These are phyloP conservation scores for Bucorvus abyssinicus DNA, from an alignment of 2,797 vertebrate species.

Conservation along the genomic window DNA sequence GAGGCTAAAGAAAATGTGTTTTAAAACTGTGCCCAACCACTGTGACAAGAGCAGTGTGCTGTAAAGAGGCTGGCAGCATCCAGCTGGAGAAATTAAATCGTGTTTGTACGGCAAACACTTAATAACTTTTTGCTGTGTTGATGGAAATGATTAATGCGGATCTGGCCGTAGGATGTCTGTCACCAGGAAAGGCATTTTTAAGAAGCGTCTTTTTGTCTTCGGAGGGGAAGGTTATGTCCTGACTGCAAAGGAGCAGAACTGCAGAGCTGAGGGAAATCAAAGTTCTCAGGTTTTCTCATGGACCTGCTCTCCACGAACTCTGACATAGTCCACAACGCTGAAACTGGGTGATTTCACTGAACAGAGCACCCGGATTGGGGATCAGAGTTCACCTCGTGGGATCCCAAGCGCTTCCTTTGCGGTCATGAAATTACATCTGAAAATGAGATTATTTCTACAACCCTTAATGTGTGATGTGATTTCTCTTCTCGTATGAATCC, in stretches of 20 bases:
- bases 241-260: background rate
- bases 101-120: constrained; percentile 31
- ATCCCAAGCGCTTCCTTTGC: background rate
- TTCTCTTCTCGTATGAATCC: background rate
- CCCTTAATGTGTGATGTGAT: background rate
- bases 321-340: background rate
- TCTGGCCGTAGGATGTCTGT: background rate
- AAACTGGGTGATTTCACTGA: background rate
- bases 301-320: background rate
- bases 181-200: background rate
- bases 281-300: background rate
- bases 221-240: background rate
- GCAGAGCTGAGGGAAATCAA: background rate
- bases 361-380: background rate
- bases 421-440: background rate
- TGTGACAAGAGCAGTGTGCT: constrained; percentile 45
- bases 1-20: constrained; percentile 56
- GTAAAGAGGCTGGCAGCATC: constrained; percentile 1
- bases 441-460: background rate
- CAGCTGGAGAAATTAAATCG: constrained; percentile 53
- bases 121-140: background rate
- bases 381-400: background rate
- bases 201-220: background rate
- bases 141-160: constrained; percentile 26
- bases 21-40: constrained; percentile 43